A percentile compares a stretch with the other conserved stretches of the same genome.
phyloP scores from a whole-genome alignment of 2,113 vertebrate species.

The Cyanoramphus novaezelandiae region DNA sequence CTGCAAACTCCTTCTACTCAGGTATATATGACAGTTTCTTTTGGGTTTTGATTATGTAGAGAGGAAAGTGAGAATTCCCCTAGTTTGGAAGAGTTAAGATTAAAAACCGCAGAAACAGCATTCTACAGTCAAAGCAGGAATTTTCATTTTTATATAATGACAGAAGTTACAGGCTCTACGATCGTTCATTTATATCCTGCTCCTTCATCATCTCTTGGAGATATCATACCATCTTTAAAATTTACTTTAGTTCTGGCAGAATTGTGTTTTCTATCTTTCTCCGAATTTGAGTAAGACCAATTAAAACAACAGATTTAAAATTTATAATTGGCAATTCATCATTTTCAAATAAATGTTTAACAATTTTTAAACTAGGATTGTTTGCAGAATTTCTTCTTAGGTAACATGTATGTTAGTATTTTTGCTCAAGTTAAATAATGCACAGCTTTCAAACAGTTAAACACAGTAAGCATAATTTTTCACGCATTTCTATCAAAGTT shows the following conservation, averaged over 20 bases:
- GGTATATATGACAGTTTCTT: not conserved
- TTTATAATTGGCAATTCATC: not conserved
- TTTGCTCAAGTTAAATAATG: not conserved
- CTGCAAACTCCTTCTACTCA: not conserved
- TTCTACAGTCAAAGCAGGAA: not conserved
- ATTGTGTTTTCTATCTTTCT: not conserved
- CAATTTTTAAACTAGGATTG: not conserved
- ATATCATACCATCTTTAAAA: not conserved
- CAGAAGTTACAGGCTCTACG: not conserved
- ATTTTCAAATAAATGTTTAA: not conserved
- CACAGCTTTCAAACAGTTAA: not conserved
- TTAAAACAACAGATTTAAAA: not conserved
- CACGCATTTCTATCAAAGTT: not conserved
- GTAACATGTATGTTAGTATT: not conserved
- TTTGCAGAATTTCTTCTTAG: not conserved
- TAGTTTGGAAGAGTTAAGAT: not conserved
- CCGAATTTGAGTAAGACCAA: not conserved
- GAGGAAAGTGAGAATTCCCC: not conserved
- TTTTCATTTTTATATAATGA: not conserved
- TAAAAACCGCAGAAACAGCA: not conserved
- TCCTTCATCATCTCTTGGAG: not conserved
- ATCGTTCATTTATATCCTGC: not conserved
- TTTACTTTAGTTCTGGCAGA: not conserved
- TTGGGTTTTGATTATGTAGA: not conserved
- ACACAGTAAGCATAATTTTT: not conserved